These are phyloP conservation scores for Oscheius sp. DNA, from an alignment of 1,140 invertebrate species.

Conservation along the genomic window DNA sequence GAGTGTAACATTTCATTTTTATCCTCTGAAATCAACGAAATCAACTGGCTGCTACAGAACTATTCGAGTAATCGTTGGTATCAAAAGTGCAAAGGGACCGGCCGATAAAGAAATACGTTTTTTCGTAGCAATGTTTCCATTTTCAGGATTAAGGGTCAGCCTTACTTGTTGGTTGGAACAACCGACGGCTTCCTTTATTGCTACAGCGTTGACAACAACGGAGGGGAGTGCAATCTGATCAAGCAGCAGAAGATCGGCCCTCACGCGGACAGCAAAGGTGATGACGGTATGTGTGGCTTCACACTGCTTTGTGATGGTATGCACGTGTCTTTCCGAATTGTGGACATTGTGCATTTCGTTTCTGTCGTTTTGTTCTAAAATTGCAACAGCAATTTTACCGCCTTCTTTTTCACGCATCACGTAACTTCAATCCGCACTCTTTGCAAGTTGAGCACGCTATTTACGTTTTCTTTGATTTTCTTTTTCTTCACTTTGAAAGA, in stretches of 20 bases:
- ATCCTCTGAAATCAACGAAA: not conserved
- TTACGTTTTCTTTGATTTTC: not conserved
- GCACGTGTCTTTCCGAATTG: not conserved
- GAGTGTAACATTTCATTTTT: not conserved
- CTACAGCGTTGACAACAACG: constrained; percentile 29
- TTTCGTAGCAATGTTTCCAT: not conserved
- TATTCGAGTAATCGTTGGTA: not conserved
- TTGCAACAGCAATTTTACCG: not conserved
- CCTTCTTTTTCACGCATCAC: not conserved
- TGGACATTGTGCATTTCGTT: not conserved
- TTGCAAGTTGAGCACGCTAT: not conserved
- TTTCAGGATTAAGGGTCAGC: constrained; percentile 37
- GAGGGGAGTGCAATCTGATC: constrained; percentile 31
- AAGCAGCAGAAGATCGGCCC: constrained; percentile 38
- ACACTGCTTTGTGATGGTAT: not conserved
- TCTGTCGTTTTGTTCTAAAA: not conserved
- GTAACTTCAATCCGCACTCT: not conserved
- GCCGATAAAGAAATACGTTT: not conserved
- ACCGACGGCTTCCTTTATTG: constrained; percentile 40
- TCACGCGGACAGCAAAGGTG: not conserved
- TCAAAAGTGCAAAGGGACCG: not conserved
- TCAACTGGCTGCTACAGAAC: too few relatives aligned
- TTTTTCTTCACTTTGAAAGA: not conserved
- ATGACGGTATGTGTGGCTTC: constrained; percentile 1
- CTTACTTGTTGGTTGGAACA: constrained; percentile 34